Evolutionary conservation across 2,888 invertebrate genomes (phyloP).

Genomic region (Nowickia ferox): DNA sequence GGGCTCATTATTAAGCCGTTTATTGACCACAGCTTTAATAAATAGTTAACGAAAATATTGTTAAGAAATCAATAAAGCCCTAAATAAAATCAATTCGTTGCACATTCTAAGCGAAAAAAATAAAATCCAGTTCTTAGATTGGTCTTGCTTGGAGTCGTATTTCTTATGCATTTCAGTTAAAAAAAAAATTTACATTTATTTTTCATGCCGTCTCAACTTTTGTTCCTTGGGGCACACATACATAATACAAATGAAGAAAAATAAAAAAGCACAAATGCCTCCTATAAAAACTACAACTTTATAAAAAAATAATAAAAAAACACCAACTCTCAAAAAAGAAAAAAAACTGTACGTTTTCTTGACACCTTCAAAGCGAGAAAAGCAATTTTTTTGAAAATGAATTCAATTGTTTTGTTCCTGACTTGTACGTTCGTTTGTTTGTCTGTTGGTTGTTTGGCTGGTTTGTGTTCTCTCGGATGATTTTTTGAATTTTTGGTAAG

Average conservation of each 20-base stretch:
- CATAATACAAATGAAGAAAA: conserved; percentile 37
- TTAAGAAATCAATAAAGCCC: conserved; percentile 45
- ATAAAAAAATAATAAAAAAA: conserved; percentile 33
- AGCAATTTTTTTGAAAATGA: conserved; percentile 67
- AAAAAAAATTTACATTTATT: conserved; percentile 28
- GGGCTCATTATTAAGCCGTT: conserved; percentile 14
- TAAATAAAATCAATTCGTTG: conserved; percentile 65
- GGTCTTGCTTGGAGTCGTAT: conserved; percentile 52
- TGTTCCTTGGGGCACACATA: conserved; percentile 55
- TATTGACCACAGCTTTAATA: conserved; percentile 47
- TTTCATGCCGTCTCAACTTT: conserved; percentile 24
- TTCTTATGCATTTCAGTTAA: conserved; percentile 5
- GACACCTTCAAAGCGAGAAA: conserved; percentile 67
- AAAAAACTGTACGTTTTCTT: conserved; percentile 68
- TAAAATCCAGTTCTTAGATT: conserved; percentile 66
- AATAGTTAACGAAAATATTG: conserved; percentile 31
- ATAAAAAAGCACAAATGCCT: conserved; percentile 63
- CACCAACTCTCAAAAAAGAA: conserved; percentile 31
- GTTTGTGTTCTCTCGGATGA: conserved; percentile 3
- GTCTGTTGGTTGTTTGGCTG: conserved; percentile 7
- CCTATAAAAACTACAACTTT: conserved; percentile 48
- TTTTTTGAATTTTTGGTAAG: conserved; percentile 51
- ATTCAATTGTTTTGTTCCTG: conserved; percentile 65
- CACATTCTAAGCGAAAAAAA: conserved; percentile 50
- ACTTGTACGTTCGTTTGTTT: conserved; percentile 22